phyloP scores from a whole-genome alignment of 2,888 invertebrate genomes.

The Agrotis puta region DNA sequence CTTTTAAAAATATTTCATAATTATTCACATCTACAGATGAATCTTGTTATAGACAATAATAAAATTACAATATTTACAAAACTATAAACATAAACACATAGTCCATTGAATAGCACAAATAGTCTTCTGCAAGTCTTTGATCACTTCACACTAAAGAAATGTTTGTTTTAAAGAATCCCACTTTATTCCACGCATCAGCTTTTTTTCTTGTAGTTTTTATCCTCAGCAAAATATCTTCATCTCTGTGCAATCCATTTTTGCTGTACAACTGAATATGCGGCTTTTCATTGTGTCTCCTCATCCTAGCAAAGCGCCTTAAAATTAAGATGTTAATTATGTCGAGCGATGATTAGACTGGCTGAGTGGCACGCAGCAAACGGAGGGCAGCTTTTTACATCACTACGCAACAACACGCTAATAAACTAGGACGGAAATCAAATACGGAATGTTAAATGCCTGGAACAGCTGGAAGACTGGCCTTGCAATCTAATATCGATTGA shows the following conservation, averaged over 20 bases:
- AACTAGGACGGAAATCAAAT: slow-evolving; percentile 81
- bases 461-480: slow-evolving; percentile 93
- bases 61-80: slow-evolving; percentile 70
- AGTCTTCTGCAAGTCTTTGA: slow-evolving; percentile 62
- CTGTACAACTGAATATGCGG: slow-evolving; percentile 74
- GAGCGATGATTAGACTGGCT: slow-evolving; percentile 73
- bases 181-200: slow-evolving; percentile 15
- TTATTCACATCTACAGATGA: slow-evolving; percentile 48
- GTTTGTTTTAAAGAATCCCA: slow-evolving; percentile 48
- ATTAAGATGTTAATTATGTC: slow-evolving; percentile 79
- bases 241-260: slow-evolving; percentile 66
- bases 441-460: slow-evolving; percentile 90
- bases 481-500: slow-evolving; percentile 96
- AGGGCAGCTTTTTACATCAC: slow-evolving; percentile 83
- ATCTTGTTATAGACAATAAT: slow-evolving; percentile 55
- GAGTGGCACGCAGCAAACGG: slow-evolving; percentile 66
- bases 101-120: slow-evolving; percentile 64
- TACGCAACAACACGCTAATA: slow-evolving; percentile 84
- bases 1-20: slow-evolving; percentile 61
- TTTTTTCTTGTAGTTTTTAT: slow-evolving; percentile 36
- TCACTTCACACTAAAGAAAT: slow-evolving; percentile 70
- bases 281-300: slow-evolving; percentile 76
- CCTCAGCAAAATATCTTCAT: slow-evolving; percentile 36
- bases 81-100: slow-evolving; percentile 64
- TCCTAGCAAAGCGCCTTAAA: slow-evolving; percentile 85